Percentiles rank a stretch among this genome's conserved stretches.
phyloP scores from a whole-genome alignment of 2,113 vertebrate species.

The Atractosteus spatula region DNA sequence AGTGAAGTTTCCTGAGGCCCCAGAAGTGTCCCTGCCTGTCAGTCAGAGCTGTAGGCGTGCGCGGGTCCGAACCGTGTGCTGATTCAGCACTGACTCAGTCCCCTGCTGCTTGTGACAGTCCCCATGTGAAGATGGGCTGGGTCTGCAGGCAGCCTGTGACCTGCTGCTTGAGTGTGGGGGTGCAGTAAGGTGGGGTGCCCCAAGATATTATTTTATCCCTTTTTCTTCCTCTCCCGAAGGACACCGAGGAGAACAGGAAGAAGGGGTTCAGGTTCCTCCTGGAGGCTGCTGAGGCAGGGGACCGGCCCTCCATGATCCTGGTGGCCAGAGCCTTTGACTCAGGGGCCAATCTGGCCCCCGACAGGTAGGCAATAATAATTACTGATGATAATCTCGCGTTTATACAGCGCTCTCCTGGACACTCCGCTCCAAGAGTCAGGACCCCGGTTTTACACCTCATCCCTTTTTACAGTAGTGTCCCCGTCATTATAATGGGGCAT shows the following conservation, averaged over 20 bases:
- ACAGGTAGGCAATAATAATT: constrained; percentile 67
- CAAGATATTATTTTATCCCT: neutral
- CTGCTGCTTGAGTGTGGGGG: neutral
- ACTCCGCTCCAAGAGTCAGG: too few species aligned
- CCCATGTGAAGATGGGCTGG: too few species aligned
- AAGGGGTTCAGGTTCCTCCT: constrained; percentile 86
- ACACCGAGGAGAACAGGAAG: constrained; percentile 76
- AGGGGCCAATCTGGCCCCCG: constrained; percentile 73
- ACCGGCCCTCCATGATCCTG: constrained; percentile 87
- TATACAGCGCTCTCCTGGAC: too few species aligned
- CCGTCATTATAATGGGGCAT: too few species aligned
- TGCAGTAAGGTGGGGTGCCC: neutral
- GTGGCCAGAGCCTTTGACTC: constrained; percentile 88
- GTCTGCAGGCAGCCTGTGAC: too few species aligned
- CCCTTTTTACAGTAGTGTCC: too few species aligned
- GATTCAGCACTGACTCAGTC: too few species aligned
- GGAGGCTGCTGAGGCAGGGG: constrained; percentile 87
- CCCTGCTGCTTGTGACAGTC: too few species aligned
- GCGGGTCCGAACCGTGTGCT: too few species aligned
- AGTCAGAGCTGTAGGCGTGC: neutral
- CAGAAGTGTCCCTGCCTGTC: neutral
- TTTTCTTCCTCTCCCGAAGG: constrained; percentile 55
- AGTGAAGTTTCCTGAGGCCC: neutral
- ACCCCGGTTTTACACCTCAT: too few species aligned
- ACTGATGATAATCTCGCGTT: too few species aligned